Base-by-base conservation (phyloP, 2,797 vertebrate genomes). In the Coracias cyanogaster region DNA sequence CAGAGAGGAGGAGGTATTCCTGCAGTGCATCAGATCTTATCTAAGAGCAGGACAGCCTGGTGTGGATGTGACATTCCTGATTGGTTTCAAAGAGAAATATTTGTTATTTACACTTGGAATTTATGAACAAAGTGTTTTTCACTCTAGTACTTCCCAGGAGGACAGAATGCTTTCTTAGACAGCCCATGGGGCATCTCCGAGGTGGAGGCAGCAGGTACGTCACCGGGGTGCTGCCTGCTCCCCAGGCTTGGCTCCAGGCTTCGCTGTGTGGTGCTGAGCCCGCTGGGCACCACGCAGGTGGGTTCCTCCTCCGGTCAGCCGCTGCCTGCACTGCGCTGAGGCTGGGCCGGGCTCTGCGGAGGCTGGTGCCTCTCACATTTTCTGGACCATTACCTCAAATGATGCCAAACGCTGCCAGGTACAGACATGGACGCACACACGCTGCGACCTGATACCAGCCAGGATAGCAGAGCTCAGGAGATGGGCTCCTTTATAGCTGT, bases 361-460 rank as follows among this genome's bases (percentile, higher is more conserved):
- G 28, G 13, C 55, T 16, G 57, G 7, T 35, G 74, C 55, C 55
- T 5, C 18, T 25, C 21, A 9, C 7, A 0, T 41, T 31, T 84
- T 66, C 39, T 41, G 70, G 67, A 26, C 70, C 58, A 4, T 67
- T 22, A 2, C 37, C 25, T 29, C 19, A 14, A 4, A 10, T 6
- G 15, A 9, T 52, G 62, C 45, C 16, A 45, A 54, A 6, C 4
- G n/a, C 52, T 54, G 2, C n/a, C 7, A 12, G 25, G 60, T 39
- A 6, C 67, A 24, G 81, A n/a, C 51, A 7, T 0, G 15, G 4
- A 2, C 9, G 3, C 3, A 5, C 3, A 3, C 8, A 7, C 3
- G 1, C 31, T 12, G 39, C 1, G 1, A 21, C 39, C 43, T 2
- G 12, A 4, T 2, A 25, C 20, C 71, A 35, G 86, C 55, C 28